Conservation (phyloP, 1,140 invertebrate species). For the Amphibalanus amphitrite region DNA sequence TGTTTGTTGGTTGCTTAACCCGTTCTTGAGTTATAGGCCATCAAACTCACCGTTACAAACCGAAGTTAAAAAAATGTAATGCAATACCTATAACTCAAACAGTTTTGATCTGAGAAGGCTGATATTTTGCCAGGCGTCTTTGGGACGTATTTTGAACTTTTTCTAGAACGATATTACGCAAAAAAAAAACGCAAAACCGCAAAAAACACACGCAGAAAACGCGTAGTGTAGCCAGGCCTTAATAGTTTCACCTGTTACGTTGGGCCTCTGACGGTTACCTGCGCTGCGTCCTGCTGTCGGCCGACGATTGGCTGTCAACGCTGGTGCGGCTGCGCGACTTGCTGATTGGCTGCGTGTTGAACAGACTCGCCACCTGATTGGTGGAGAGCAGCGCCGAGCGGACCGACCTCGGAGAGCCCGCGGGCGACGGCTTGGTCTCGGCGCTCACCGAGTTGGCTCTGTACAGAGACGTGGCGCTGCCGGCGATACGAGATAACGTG, state of each 20-base stretch:
- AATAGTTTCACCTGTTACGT: neutral
- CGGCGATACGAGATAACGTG: no score
- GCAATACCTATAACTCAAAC: no score
- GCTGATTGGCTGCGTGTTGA: conserved; percentile 25
- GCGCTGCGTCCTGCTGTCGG: conserved; percentile 30
- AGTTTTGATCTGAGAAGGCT: no score
- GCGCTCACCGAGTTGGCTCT: conserved; percentile 14
- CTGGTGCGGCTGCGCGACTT: conserved; percentile 36
- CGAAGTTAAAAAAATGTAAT: no score
- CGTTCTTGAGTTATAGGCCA: no score
- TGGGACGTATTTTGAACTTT: neutral
- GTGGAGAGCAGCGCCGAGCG: conserved; percentile 10
- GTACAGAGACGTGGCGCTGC: neutral
- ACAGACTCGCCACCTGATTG: conserved; percentile 12
- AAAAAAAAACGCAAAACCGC: no score
- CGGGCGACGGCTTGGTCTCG: conserved; percentile 22
- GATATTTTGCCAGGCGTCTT: no score
- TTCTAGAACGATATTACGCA: no score
- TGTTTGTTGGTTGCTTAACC: no score
- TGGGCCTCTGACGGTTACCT: conserved; percentile 13
- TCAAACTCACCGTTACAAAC: no score
- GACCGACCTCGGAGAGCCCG: conserved; percentile 26
- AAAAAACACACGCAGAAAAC: no score
- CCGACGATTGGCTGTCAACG: conserved; percentile 69
- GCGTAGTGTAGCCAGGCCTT: no score